A percentile compares a stretch with the other conserved stretches of the same genome.
Evolutionary conservation across 2,113 vertebrate species (phyloP).

Genomic region (Podarcis muralis): DNA sequence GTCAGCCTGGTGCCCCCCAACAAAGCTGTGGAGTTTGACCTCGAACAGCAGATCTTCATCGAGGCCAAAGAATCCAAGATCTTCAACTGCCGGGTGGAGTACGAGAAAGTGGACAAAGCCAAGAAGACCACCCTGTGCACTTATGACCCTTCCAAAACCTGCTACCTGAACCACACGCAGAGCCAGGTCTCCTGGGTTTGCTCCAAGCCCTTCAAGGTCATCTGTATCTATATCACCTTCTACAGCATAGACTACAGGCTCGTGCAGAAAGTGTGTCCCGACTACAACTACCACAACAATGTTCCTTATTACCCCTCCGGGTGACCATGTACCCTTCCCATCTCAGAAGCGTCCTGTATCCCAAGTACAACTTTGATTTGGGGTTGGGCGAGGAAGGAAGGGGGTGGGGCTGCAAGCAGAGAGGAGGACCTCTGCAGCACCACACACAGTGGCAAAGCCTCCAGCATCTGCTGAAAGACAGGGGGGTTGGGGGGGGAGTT

Average conservation of each 20-base stretch:
- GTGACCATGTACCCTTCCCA: slow-evolving; percentile 59
- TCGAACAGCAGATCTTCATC: slow-evolving; percentile 94
- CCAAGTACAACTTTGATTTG: fast-evolving
- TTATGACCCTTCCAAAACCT: slow-evolving; percentile 93
- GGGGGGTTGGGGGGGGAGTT: background rate
- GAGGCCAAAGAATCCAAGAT: slow-evolving; percentile 99
- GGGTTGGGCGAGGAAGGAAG: background rate
- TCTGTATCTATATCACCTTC: slow-evolving; percentile 98
- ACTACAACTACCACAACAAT: slow-evolving; percentile 93
- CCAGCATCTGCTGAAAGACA: background rate
- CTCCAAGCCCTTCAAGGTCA: slow-evolving; percentile 95
- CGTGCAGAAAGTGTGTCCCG: slow-evolving; percentile 97
- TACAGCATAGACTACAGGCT: slow-evolving; percentile 97
- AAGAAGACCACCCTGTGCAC: slow-evolving; percentile 94
- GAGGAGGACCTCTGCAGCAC: background rate
- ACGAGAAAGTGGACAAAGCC: slow-evolving; percentile 93
- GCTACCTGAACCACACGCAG: slow-evolving; percentile 94
- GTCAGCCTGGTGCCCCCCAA: slow-evolving; percentile 95
- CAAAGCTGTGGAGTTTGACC: slow-evolving; percentile 93
- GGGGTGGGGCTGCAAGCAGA: background rate
- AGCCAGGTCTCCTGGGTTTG: slow-evolving; percentile 97
- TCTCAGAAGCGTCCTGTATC: background rate
- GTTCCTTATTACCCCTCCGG: slow-evolving; percentile 93
- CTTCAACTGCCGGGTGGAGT: slow-evolving; percentile 97
- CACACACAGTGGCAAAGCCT: slow-evolving; percentile 4